Evolutionary conservation across 2,113 vertebrate species (phyloP).

Genomic region (Nycticryphes semicollaris): DNA sequence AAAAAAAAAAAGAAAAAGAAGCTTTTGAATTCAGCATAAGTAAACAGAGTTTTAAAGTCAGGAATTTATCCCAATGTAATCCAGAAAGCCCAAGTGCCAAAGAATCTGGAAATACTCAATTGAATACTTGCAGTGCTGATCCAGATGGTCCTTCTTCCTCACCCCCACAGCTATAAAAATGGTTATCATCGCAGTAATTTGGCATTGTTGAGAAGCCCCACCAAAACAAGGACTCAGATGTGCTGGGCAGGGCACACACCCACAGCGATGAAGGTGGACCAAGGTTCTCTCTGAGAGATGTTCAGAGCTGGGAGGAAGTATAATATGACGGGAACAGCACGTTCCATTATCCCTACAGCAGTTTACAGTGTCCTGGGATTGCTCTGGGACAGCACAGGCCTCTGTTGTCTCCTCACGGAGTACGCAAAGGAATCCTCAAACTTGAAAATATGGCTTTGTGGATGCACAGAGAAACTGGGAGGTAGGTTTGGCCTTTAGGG

Average conservation of each 20-base stretch:
- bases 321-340: background rate
- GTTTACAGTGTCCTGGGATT: background rate
- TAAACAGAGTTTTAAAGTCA: background rate
- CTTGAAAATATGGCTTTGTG: background rate
- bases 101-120: conserved; percentile 16
- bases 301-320: background rate
- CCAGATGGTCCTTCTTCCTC: background rate
- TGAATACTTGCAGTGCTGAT: background rate
- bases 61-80: background rate
- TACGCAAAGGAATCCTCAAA: background rate
- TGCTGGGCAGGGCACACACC: background rate
- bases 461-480: background rate
- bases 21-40: background rate
- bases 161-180: background rate
- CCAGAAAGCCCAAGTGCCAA: background rate
- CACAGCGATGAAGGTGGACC: background rate
- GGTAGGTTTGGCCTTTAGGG: background rate
- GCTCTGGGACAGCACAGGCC: background rate
- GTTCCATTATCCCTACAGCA: rapidly evolving
- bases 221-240: background rate
- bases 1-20: background rate
- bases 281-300: background rate
- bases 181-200: background rate
- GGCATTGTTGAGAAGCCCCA: background rate
- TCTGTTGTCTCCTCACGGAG: background rate